Evolutionary conservation across 2,797 vertebrate species (phyloP).

Genomic region (Dryobates pubescens): DNA sequence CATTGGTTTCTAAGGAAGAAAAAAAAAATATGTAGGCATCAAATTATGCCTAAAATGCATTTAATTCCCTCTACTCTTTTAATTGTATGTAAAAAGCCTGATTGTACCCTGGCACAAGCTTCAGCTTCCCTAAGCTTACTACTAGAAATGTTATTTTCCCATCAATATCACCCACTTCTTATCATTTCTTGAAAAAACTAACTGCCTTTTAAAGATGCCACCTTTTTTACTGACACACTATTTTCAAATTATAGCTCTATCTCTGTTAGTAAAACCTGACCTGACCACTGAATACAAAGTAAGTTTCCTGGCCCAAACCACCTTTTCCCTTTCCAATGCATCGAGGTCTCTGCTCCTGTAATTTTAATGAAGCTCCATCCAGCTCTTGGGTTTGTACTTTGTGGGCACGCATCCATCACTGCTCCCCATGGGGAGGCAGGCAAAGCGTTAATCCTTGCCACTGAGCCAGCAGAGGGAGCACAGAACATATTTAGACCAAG

Average conservation of each 20-base stretch:
- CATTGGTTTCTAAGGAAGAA: constrained; percentile 52
- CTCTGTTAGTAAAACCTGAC: constrained; percentile 38
- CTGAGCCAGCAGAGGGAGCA: constrained; percentile 55
- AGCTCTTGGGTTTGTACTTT: neutral
- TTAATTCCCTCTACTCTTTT: constrained; percentile 47
- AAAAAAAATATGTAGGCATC: constrained; percentile 48
- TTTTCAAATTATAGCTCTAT: constrained; percentile 41
- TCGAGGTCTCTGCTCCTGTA: constrained; percentile 6
- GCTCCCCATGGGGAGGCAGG: neutral
- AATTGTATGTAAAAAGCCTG: constrained; percentile 7
- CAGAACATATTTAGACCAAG: constrained; percentile 1
- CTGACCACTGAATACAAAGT: neutral
- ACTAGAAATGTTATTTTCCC: constrained; percentile 33
- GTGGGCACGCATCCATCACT: neutral
- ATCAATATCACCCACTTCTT: neutral
- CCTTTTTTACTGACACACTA: constrained; percentile 12
- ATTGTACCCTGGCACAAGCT: neutral
- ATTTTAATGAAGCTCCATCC: constrained; percentile 15
- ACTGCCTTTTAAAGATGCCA: constrained; percentile 28
- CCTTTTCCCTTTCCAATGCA: constrained; percentile 4
- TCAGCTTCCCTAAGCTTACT: constrained; percentile 25
- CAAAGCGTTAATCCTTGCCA: neutral
- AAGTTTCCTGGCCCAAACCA: constrained; percentile 28
- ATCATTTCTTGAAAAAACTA: neutral
- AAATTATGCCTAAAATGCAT: constrained; percentile 62